phyloP scores from a whole-genome alignment of 1,140 invertebrate species.

The Drosophila kurseongensis region DNA sequence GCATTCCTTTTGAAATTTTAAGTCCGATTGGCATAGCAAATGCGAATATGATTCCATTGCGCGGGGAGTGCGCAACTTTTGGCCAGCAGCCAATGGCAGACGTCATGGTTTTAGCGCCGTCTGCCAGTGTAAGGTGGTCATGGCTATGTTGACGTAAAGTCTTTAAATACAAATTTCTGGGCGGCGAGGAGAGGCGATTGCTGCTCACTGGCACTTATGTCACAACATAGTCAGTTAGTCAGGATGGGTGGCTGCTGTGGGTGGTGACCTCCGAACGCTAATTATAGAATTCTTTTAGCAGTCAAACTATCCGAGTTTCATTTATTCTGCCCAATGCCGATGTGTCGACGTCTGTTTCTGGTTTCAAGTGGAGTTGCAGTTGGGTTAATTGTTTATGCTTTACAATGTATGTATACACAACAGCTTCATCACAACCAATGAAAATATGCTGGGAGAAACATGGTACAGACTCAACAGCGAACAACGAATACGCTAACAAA shows the following conservation, averaged over 20 bases:
- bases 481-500: background rate
- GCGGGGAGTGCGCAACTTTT: constrained; percentile 50
- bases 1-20: background rate
- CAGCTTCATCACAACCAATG: background rate
- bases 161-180: constrained; percentile 59
- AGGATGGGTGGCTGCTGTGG: constrained; percentile 8
- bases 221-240: constrained; percentile 38
- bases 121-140: constrained; percentile 62
- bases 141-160: constrained; percentile 68
- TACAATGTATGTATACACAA: background rate
- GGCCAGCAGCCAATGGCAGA: constrained; percentile 59
- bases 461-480: background rate
- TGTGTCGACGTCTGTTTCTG: constrained; percentile 2
- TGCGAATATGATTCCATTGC: constrained; percentile 15
- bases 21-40: constrained; percentile 9
- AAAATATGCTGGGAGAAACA: background rate
- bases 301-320: constrained; percentile 28
- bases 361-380: constrained; percentile 32
- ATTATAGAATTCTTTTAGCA: constrained; percentile 56
- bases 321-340: background rate
- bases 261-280: constrained; percentile 55
- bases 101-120: constrained; percentile 69
- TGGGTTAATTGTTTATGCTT: constrained; percentile 17
- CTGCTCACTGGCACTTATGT: constrained; percentile 40
- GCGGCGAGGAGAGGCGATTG: constrained; percentile 44